Conservation (phyloP, 2,888 invertebrate species). For the Pinctada fucata region DNA sequence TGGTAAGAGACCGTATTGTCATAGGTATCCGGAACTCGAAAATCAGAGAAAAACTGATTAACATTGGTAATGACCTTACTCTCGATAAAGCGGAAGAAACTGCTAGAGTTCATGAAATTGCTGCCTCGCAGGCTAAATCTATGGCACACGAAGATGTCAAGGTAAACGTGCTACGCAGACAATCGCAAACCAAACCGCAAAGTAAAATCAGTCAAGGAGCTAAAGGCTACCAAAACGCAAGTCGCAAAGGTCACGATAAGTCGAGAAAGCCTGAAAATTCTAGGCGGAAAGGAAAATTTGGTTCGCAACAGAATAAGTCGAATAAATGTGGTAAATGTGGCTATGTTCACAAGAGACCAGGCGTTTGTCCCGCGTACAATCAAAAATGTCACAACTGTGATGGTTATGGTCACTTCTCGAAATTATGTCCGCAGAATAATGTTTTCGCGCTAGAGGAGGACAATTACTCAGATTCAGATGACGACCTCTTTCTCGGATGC, state of each 20-base stretch:
- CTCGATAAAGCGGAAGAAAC: constrained; percentile 22
- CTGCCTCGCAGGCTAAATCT: too few species aligned
- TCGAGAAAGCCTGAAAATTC: too few species aligned
- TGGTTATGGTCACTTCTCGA: neutral
- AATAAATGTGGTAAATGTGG: constrained; percentile 17
- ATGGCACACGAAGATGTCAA: too few species aligned
- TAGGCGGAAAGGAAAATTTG: too few species aligned
- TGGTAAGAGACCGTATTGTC: constrained; percentile 45
- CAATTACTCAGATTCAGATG: constrained; percentile 11
- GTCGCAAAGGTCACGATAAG: too few species aligned
- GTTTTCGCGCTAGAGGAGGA: neutral
- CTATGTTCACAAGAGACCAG: constrained; percentile 2
- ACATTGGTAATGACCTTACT: constrained; percentile 38
- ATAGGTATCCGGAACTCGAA: constrained; percentile 14
- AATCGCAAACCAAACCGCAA: too few species aligned
- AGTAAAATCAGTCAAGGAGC: too few species aligned
- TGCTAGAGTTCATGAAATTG: too few species aligned
- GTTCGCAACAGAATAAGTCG: neutral
- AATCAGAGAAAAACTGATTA: constrained; percentile 36
- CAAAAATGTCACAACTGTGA: constrained; percentile 7
- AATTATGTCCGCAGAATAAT: neutral
- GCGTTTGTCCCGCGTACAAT: neutral
- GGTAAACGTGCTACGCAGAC: too few species aligned
- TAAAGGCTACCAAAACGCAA: too few species aligned
- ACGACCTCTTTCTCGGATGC: neutral